Evolutionary conservation across 2,113 vertebrate genomes (phyloP), one percentile per base, ranked within the genome.

Genomic region (Ardeotis arabs): DNA sequence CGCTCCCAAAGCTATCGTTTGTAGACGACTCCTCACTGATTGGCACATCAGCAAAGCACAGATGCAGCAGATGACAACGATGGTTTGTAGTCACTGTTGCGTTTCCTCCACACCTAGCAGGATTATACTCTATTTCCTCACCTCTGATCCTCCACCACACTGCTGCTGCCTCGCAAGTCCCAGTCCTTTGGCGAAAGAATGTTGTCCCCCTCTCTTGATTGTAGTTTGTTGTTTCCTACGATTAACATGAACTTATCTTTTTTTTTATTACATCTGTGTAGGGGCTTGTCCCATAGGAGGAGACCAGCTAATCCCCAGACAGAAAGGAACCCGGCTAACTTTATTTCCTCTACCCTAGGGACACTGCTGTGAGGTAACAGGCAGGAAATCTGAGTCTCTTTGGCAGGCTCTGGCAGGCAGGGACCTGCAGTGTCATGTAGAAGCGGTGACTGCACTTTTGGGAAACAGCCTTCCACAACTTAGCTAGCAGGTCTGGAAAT

Each of bases 81-180:
- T 0, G 0, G 39, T 35, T 50, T 67, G 72, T 8, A 1, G n/a
- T 50, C 25, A 0, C 31, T 4, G 5, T 25, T 2, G 2, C 1
- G 4, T 39, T 53, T n/a, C 81, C 39, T 89, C 79, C 94, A 25
- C 81, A 33, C 90, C 72, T 84, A 24, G 25, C 28, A 33, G 44
- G 29, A 22, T 52, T 29, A 12, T 0, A 7, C 58, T 91, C 62
- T 33, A 10, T 47, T 88, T 88, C 78, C 72, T 92, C 79, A 24
- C 45, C 70, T 56, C 79, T 64, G 11, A 45, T 64, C 69, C 16
- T 76, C 33, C 19, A 7, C 64, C 4, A 4, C 0, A 0, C 83
- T 62, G 27, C 56, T 50, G 69, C 63, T 63, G 47, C 56, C 22
- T 28, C 7, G 7, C 29, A 21, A 76, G 28, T 28, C 44, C 27